Evolutionary conservation across 2,113 vertebrate species (phyloP), one percentile per base, ranked within the genome.

Genomic region (Progne subis): DNA sequence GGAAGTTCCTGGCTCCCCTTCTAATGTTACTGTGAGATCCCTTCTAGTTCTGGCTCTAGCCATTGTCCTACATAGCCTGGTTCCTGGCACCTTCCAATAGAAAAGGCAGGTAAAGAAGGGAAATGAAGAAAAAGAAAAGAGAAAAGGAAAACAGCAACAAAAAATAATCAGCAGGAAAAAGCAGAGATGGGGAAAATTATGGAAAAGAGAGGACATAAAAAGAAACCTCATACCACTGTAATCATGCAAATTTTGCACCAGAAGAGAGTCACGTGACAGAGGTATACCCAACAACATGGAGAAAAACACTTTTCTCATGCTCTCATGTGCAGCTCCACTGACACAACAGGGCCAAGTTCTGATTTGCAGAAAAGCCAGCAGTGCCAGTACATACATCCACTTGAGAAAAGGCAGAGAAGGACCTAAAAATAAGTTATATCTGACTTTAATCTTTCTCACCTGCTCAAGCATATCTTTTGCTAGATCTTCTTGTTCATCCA

Each of bases 401-500:
- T 64, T 57, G 26, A 68, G 46, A 72, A 93, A 64, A 71, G n/a
- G 18, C 43, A 78, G 37, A n/a, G n/a, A 92, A 71, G 9, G 24
- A 60, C 18, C 44, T 60, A 50, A 71, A 59, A 65, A 39, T 46
- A 77, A 49, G 32, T 46, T 67, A 14, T 26, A 81, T 13, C 14
- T 26, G 11, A 82, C 9, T 46, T 67, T 14, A 67, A 86, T 71
- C 39, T 59, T 77, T 72, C 97, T 97, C 77, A 99, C 99, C 99
- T 99, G 99, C 83, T 99, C 99, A 96, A 99, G 97, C 99, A 99
- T 99, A 88, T 99, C 99, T 97, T 99, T 99, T 2, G 99, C 98
- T 1, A 99, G 97, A 92, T 99, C 99, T 95, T 99, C 99, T 92
- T 99, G 98, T 91, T 99, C 99, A 16, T 99, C 99, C 99, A 99